Percentiles rank a stretch among this genome's conserved stretches.
These are phyloP conservation scores for Centropus bengalensis DNA, from an alignment of 2,113 vertebrate species.

Conservation along the genomic window DNA sequence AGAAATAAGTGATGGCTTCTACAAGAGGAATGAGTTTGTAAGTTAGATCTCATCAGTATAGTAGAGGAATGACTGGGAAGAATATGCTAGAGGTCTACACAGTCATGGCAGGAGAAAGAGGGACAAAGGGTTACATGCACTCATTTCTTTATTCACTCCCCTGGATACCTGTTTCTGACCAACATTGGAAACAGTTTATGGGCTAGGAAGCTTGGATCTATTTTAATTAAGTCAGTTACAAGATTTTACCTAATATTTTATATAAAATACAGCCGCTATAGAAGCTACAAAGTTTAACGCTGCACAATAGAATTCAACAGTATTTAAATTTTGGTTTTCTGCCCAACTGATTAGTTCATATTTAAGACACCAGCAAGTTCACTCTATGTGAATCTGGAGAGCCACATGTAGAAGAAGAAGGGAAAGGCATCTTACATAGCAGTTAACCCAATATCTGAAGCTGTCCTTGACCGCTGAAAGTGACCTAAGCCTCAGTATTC, in stretches of 20 bases:
- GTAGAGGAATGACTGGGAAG: background rate
- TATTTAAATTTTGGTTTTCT: background rate
- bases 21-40: background rate
- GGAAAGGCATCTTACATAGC: background rate
- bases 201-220: background rate
- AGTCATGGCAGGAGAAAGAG: background rate
- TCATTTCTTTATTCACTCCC: background rate
- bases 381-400: background rate
- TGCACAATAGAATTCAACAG: background rate
- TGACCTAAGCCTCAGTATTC: background rate
- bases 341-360: background rate
- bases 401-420: background rate
- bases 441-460: background rate
- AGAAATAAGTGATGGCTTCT: background rate
- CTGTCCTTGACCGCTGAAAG: background rate
- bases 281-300: background rate
- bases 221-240: background rate
- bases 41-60: background rate
- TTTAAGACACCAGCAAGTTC: background rate
- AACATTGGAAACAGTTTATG: background rate
- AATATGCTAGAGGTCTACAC: background rate
- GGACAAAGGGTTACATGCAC: rapidly evolving
- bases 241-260: background rate
- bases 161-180: background rate
- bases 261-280: background rate